A percentile compares a stretch with the other conserved stretches of the same genome.
These are phyloP conservation scores for Phorcus lineatus DNA, from an alignment of 2,888 invertebrate genomes.

Conservation along the genomic window DNA sequence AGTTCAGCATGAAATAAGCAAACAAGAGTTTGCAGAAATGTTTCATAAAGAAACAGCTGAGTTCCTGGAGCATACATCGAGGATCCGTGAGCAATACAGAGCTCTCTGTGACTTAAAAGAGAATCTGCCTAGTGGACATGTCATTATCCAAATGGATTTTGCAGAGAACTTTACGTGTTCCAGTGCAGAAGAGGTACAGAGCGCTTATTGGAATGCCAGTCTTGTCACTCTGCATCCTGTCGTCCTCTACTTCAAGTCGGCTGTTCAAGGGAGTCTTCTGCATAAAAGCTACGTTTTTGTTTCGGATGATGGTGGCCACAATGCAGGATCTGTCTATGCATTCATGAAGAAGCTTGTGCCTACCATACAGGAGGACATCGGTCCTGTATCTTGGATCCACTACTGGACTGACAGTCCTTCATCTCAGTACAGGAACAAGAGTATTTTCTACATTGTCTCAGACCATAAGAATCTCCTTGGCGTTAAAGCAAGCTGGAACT, in stretches of 20 bases:
- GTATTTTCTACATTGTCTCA: slow-evolving; percentile 32
- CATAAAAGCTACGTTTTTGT: slow-evolving; percentile 38
- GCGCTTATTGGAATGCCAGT: slow-evolving; percentile 44
- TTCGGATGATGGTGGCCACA: slow-evolving; percentile 39
- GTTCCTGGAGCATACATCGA: slow-evolving; percentile 31
- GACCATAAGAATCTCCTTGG: slow-evolving; percentile 32
- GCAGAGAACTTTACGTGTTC: slow-evolving; percentile 41
- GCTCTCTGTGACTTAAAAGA: slow-evolving; percentile 34
- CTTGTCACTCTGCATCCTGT: slow-evolving; percentile 43
- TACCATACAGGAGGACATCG: slow-evolving; percentile 1
- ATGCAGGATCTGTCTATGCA: slow-evolving; percentile 8
- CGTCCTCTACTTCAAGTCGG: slow-evolving; percentile 34
- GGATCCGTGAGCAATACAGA: slow-evolving; percentile 33
- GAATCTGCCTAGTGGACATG: slow-evolving; percentile 30
- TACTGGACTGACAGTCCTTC: slow-evolving; percentile 48
- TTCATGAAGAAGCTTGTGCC: slow-evolving; percentile 34
- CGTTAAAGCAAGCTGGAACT: slow-evolving; percentile 36
- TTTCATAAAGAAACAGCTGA: slow-evolving; percentile 21
- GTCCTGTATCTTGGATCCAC: slow-evolving; percentile 24
- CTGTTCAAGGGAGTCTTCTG: neutral
- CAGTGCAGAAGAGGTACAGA: slow-evolving; percentile 41
- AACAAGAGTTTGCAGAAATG: neutral
- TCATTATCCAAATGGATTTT: slow-evolving; percentile 46
- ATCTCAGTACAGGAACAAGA: slow-evolving; percentile 43
- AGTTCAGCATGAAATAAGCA: slow-evolving; percentile 2